A percentile compares a stretch with the other conserved stretches of the same genome.
These are phyloP conservation scores for Merops nubicus DNA, from an alignment of 2,113 vertebrate species.

Conservation along the genomic window DNA sequence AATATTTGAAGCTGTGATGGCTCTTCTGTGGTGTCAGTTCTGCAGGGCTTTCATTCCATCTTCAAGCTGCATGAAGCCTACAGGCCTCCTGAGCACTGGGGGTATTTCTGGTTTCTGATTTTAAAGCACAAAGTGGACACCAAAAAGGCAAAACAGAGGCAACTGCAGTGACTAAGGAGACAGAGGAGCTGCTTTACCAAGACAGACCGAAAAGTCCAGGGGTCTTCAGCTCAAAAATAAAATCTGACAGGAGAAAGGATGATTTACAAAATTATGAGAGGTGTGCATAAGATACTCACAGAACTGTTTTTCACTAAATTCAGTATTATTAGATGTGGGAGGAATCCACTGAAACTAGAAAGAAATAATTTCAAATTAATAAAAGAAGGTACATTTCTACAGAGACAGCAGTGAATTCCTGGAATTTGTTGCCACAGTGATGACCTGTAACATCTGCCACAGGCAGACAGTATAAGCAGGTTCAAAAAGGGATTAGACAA, in stretches of 20 bases:
- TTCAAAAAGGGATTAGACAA: slow-evolving; percentile 9
- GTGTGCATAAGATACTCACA: neutral
- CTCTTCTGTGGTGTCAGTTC: neutral
- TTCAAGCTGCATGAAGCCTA: neutral
- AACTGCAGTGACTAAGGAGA: neutral
- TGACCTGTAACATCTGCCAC: neutral
- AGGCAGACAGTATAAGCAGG: neutral
- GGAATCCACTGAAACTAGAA: neutral
- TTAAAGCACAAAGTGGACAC: neutral
- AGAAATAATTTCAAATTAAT: neutral
- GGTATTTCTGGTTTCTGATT: neutral
- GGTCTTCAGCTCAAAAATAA: neutral
- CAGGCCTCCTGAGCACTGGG: neutral
- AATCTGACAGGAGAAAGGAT: neutral
- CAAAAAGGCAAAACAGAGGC: neutral
- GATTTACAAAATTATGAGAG: neutral
- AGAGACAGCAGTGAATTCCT: neutral
- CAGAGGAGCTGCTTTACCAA: neutral
- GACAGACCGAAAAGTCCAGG: neutral
- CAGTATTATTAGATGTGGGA: neutral
- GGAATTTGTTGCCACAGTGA: slow-evolving; percentile 7
- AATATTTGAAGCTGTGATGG: neutral
- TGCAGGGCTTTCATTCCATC: neutral
- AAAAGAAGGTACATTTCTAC: neutral
- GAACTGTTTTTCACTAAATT: neutral